Conservation (phyloP, 2,113 vertebrate species). For the Prunella fulvescens region DNA sequence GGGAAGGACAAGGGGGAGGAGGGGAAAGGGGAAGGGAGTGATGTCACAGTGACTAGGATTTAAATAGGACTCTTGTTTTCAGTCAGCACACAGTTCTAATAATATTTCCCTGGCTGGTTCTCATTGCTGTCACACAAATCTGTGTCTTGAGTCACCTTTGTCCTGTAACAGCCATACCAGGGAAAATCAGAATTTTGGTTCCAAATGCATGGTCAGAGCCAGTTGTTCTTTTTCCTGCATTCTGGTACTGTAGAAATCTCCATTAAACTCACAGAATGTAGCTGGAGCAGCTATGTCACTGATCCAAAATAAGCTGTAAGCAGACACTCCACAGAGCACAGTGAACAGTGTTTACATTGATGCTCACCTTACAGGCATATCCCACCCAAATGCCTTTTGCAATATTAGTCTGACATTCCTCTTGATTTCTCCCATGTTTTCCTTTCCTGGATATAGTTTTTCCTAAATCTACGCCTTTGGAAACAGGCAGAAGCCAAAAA, state of each 20-base stretch:
- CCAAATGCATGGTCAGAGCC: constrained; percentile 45
- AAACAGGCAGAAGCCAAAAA: background rate
- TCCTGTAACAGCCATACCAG: background rate
- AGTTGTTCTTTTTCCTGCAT: constrained; percentile 47
- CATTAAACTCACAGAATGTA: constrained; percentile 40
- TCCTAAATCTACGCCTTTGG: background rate
- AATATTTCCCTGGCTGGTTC: background rate
- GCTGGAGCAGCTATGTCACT: background rate
- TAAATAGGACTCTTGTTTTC: background rate
- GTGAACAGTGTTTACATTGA: background rate
- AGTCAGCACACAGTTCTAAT: background rate
- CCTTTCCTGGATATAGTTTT: background rate
- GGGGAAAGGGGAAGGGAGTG: background rate
- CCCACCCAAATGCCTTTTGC: background rate
- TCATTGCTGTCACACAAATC: background rate
- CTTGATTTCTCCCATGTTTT: background rate
- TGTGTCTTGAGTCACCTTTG: background rate
- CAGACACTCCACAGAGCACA: background rate
- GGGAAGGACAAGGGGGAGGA: too few species aligned
- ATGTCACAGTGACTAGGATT: background rate
- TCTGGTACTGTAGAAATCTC: constrained; percentile 38
- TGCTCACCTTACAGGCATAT: background rate
- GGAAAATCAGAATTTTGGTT: constrained; percentile 34
- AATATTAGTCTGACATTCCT: background rate
- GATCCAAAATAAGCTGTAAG: constrained; percentile 9